Evolutionary conservation across 1,140 invertebrate genomes (phyloP), one percentile per base, ranked within the genome.

Genomic region (Telenomus remus): DNA sequence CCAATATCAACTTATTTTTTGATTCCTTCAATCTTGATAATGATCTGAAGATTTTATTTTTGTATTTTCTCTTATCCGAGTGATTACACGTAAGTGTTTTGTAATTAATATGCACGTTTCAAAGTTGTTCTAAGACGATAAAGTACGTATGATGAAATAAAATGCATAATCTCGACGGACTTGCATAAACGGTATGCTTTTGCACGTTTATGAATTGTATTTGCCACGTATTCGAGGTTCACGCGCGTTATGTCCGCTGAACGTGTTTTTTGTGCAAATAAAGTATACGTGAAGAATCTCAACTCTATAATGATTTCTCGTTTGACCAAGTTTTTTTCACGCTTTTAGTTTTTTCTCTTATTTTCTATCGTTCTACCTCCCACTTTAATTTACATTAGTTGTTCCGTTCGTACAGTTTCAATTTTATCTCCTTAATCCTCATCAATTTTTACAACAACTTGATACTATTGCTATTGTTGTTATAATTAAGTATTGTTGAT

Each of bases 201-300:
- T 7, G 16, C 16, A 10, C 13, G 37, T 27, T 51, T 64, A 47
- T 54, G 42, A 37, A 54, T 65, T 65, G 61, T 65, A 56, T 55
- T 49, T 65, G 10, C 42, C 51, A 34, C 51, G 37, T 49, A 34
- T 47, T 44, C 19, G 39, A 43, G 54, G 15, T 46, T 44, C 19
- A 61, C 47, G 10, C 8, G 35, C n/a, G 9, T 37, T 48, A 42
- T 15, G 27, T 63, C 12, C 39, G 9, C 1, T 35, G 0, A 12
- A 51, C 33, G 39, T 35, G 43, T 42, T 50, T 66, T 51, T 39
- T 68, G 37, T 34, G 19, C 47, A 68, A 57, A 68, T 68, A 68
- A 66, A 66, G 47, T 66, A 4, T 57, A 57, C 53, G 27, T 66
- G 50, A 64, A 49, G 19, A 54, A 64, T 47, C 42, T 64, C 43